These are phyloP conservation scores for Echinops telfairi DNA, from an alignment of 2,113 vertebrate genomes.

Conservation along the genomic window DNA sequence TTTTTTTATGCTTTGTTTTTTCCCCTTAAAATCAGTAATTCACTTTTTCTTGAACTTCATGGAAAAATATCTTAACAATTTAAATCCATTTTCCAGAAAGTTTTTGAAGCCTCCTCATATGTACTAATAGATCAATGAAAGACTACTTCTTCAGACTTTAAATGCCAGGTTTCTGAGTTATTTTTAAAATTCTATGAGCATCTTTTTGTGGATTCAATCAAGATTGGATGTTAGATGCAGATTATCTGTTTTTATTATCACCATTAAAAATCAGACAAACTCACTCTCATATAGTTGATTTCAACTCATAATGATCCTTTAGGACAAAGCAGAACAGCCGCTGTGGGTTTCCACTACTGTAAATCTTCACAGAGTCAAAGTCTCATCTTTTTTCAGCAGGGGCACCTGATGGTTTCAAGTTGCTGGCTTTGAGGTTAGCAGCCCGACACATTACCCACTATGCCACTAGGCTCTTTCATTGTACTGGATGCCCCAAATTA, in stretches of 20 bases:
- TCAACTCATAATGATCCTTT: too few relatives aligned
- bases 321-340: too few relatives aligned
- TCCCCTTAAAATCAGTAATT: not conserved
- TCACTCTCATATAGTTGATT: too few relatives aligned
- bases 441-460: too few relatives aligned
- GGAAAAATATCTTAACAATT: too few relatives aligned
- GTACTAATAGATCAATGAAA: not conserved
- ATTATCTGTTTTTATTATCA: not conserved
- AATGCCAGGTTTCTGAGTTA: not conserved
- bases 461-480: not conserved
- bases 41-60: not conserved
- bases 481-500: not conserved
- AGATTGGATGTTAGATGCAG: not conserved
- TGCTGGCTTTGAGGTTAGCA: not conserved
- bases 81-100: too few relatives aligned
- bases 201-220: not conserved
- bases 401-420: too few relatives aligned
- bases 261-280: too few relatives aligned
- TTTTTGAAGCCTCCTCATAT: too few relatives aligned
- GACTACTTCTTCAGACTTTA: not conserved
- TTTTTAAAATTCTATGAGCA: not conserved
- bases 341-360: too few relatives aligned
- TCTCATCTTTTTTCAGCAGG: too few relatives aligned
- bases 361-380: too few relatives aligned
- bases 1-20: not conserved